phyloP scores from a whole-genome alignment of 2,113 vertebrate genomes.

The Dendrocopos noguchii region DNA sequence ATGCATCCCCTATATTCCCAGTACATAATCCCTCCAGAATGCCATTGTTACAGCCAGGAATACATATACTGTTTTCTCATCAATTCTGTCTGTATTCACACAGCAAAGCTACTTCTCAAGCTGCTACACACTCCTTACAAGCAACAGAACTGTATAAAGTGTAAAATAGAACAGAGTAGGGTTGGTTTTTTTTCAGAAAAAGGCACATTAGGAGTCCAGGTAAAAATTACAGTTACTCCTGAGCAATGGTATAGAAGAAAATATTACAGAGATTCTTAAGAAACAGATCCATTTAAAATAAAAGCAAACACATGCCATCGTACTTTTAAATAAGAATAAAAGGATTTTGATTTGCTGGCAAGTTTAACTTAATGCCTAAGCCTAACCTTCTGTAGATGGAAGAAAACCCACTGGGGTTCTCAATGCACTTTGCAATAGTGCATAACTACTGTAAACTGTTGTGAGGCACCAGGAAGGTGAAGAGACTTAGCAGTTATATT shows the following conservation, averaged over 20 bases:
- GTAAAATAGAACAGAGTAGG: neutral
- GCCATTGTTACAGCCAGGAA: neutral
- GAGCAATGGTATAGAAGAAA: neutral
- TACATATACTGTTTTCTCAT: neutral
- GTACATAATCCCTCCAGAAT: neutral
- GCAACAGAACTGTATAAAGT: neutral
- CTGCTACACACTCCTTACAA: neutral
- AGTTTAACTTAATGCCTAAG: neutral
- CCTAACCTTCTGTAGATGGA: neutral
- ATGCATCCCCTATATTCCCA: neutral
- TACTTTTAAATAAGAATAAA: neutral
- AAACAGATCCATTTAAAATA: neutral
- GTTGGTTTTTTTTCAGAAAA: neutral
- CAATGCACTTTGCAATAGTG: neutral
- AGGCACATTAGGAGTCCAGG: neutral
- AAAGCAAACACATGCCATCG: neutral
- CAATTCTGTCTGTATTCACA: fast-evolving
- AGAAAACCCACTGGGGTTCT: neutral
- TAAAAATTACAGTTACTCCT: neutral
- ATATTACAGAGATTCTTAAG: neutral
- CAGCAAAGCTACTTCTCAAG: neutral
- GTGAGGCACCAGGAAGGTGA: neutral
- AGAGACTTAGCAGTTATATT: neutral
- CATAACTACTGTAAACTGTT: neutral
- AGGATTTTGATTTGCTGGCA: neutral